Percentiles rank a stretch among this genome's conserved stretches.
Evolutionary conservation across 2,888 invertebrate species (phyloP).

Genomic region (Nomada fabriciana): DNA sequence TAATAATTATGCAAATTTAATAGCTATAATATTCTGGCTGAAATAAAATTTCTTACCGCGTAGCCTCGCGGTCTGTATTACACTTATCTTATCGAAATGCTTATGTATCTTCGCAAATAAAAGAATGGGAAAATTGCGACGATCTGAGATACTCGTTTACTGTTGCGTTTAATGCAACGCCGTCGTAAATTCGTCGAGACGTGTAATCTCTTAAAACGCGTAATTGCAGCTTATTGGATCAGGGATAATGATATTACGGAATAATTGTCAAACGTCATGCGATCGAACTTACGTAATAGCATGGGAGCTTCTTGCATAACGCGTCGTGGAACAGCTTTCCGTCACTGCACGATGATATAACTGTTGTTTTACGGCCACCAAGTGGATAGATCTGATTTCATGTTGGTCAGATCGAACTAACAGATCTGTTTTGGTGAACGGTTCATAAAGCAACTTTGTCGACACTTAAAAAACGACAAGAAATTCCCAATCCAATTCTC

Average conservation of each 20-base stretch:
- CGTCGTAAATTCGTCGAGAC: background rate
- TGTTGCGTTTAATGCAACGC: slow-evolving; percentile 13
- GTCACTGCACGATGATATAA: slow-evolving; percentile 12
- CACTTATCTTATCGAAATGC: slow-evolving; percentile 32
- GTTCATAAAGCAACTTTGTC: background rate
- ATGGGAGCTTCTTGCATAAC: slow-evolving; percentile 42
- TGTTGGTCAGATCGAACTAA: background rate
- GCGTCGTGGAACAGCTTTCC: slow-evolving; percentile 15
- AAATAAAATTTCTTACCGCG: too few species aligned
- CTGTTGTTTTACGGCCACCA: background rate
- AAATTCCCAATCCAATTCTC: too few species aligned
- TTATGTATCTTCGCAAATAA: too few species aligned
- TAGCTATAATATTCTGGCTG: too few species aligned
- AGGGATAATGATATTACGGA: slow-evolving; percentile 46
- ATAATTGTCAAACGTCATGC: slow-evolving; percentile 54
- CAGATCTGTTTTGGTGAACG: background rate
- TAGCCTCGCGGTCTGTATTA: too few species aligned
- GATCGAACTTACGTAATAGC: slow-evolving; percentile 42
- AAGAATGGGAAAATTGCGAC: too few species aligned
- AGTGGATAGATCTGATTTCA: background rate
- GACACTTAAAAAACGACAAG: too few species aligned
- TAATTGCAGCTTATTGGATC: slow-evolving; percentile 55
- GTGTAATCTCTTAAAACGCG: slow-evolving; percentile 39
- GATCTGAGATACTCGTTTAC: too few species aligned
- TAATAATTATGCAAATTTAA: too few species aligned